A percentile compares a stretch with the other conserved stretches of the same genome.
These are phyloP conservation scores for Esox lucius DNA, from an alignment of 2,797 vertebrate species.

Conservation along the genomic window DNA sequence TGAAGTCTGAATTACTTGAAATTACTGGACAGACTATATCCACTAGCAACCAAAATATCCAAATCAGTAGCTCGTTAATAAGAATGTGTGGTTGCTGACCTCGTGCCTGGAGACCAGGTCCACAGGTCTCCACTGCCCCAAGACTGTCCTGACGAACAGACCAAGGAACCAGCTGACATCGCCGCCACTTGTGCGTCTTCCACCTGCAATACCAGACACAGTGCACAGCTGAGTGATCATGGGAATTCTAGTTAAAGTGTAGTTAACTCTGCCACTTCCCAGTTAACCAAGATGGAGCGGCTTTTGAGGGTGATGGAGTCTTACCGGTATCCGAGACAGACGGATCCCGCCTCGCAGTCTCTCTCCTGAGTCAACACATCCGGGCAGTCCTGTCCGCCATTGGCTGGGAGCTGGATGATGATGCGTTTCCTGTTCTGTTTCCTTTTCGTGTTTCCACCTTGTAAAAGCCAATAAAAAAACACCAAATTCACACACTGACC, in stretches of 20 bases:
- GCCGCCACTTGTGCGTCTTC: conserved; percentile 97
- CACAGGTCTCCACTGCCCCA: conserved; percentile 90
- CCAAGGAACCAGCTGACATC: conserved; percentile 94
- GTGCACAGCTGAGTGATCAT: background rate
- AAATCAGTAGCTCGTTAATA: background rate
- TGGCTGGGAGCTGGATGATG: conserved; percentile 87
- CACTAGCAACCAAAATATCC: background rate
- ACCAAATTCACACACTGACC: conserved; percentile 1
- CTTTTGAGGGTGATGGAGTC: background rate
- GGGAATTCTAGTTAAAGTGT: background rate
- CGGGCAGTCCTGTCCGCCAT: conserved; percentile 89
- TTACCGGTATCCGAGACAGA: conserved; percentile 89
- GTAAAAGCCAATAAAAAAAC: background rate
- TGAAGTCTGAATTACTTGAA: background rate
- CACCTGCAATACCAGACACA: conserved; percentile 74
- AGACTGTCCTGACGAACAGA: conserved; percentile 87
- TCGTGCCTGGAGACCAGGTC: conserved; percentile 90
- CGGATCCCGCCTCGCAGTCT: conserved; percentile 80
- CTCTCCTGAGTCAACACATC: conserved; percentile 89
- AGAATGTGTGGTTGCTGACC: conserved; percentile 66
- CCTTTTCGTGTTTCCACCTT: conserved; percentile 66
- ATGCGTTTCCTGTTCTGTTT: conserved; percentile 88
- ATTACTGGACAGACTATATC: no score
- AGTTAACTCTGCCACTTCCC: background rate
- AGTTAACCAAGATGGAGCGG: background rate